Evolutionary conservation across 2,888 invertebrate species (phyloP), one percentile per base, ranked within the genome.

Genomic region (Drosophila mimetica): DNA sequence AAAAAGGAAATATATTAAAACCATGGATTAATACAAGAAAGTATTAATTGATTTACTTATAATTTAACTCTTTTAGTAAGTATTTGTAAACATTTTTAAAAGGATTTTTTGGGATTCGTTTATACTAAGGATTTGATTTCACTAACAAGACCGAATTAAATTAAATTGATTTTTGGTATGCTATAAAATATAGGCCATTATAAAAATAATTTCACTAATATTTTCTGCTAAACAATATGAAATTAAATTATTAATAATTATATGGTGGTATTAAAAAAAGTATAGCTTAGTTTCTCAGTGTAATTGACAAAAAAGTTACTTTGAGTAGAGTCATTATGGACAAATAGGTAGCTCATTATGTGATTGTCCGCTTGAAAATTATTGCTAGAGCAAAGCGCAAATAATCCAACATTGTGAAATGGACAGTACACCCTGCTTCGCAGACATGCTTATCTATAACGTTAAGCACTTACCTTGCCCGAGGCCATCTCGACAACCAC

Each of bases 401-500:
- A 28, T 34, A 42, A 36, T 25, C 44, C 57, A 22, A 67, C 16
- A 25, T 67, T 58, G 67, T 51, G 67, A 67, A 67, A 67, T 58
- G 44, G n/a, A n/a, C 32, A 25, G 14, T 22, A 53, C 18, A 44
- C 18, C 5, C 30, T 9, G 14, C 11, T 9, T 5, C 58, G 16
- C 22, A 30, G n/a, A 9, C 30, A 9, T 14, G 14, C 47, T 66
- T 57, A 61, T 71, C 58, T 65, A 14, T 9, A 71, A 59, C 20
- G 11, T 13, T 2, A 37, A 52, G 22, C 32, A 57, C 74, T 75
- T 74, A 97, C 96, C 94, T 97, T 96, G 78, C 98, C 98, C 13
- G 97, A 96, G 20, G 96, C 95, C 98, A 99, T 98, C 92, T 99
- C 98, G 0, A 98, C 95, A 71, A 98, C 96, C 58, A 98, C 98